A percentile compares a stretch with the other conserved stretches of the same genome.
Evolutionary conservation across 37 sponge, comb jelly and placozoan species (phyloP).

Genomic region (Mnemiopsis leidyi): DNA sequence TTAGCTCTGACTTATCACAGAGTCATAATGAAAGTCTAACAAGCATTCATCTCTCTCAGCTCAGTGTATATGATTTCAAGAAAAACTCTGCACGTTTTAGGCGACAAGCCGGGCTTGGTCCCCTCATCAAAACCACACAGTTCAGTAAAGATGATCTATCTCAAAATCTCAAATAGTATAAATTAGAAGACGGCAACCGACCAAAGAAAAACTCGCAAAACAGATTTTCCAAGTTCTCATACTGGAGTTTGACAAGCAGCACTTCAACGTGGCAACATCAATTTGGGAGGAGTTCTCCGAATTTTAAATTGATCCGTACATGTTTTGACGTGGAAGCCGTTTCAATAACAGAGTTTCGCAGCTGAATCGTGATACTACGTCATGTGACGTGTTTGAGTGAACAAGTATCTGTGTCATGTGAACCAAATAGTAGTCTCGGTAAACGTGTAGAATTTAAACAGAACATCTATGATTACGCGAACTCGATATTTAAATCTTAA

Average conservation of each 20-base stretch:
- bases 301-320: neutral
- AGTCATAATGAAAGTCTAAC: neutral
- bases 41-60: neutral
- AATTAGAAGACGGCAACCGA: no score
- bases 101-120: neutral
- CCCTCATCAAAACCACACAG: no score
- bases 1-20: neutral
- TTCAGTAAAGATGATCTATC: no score
- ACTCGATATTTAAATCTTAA: no score
- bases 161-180: no score
- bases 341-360: no score
- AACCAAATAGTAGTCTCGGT: no score
- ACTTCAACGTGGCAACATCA: neutral
- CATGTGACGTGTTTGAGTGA: no score
- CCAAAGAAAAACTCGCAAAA: neutral
- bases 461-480: no score
- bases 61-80: neutral
- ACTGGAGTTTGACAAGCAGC: neutral
- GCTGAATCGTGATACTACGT: no score
- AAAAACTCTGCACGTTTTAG: neutral
- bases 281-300: neutral
- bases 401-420: no score
- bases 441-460: no score
- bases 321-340: neutral
- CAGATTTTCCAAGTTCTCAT: neutral